Conservation (phyloP, 1,140 invertebrate species). For the Euschistus heros region DNA sequence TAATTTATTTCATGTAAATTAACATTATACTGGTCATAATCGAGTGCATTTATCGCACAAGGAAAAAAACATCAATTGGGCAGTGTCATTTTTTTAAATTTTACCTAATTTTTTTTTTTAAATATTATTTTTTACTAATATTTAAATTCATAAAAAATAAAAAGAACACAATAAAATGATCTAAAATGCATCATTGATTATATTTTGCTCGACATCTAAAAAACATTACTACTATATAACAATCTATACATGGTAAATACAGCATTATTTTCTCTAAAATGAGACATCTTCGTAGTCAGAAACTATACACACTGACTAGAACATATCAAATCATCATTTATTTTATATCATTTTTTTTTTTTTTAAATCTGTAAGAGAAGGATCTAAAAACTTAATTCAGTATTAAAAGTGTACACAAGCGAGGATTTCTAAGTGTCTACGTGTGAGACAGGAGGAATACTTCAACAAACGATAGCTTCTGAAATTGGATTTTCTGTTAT, state of each 20-base stretch:
- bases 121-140: conserved; percentile 7
- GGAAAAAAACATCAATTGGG: no score
- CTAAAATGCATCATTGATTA: background rate
- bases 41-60: no score
- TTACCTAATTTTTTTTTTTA: background rate
- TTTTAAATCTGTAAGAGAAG: background rate
- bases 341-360: no score
- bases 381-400: background rate
- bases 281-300: background rate
- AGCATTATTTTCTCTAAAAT: background rate
- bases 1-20: no score
- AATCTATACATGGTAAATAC: background rate
- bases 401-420: conserved; percentile 14
- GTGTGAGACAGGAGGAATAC: background rate
- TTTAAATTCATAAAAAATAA: background rate
- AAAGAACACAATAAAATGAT: background rate
- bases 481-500: conserved; percentile 70
- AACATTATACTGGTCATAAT: no score
- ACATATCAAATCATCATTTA: background rate
- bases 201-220: background rate
- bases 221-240: conserved; percentile 5
- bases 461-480: conserved; percentile 46
- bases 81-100: background rate
- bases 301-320: conserved; percentile 11
- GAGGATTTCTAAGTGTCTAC: conserved; percentile 13